A percentile compares a stretch with the other conserved stretches of the same genome.
Evolutionary conservation across 2,113 vertebrate genomes (phyloP).

Genomic region (Phodopus roborovskii): DNA sequence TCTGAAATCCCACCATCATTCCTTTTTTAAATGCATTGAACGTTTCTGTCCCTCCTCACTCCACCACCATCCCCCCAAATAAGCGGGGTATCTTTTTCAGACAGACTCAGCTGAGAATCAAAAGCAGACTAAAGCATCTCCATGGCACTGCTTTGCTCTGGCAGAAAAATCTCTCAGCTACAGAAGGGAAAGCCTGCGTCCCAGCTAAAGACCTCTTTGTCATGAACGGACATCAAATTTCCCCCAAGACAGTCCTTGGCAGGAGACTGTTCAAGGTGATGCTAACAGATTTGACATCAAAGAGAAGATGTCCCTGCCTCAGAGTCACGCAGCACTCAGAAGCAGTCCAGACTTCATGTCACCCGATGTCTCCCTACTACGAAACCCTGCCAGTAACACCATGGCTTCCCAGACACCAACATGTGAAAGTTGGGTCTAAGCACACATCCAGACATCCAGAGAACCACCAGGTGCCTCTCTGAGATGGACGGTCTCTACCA

Average conservation of each 20-base stretch:
- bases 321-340: background rate
- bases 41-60: background rate
- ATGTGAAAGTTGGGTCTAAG: background rate
- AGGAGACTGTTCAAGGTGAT: background rate
- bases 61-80: background rate
- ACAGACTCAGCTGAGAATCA: constrained; percentile 1
- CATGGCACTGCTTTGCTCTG: constrained; percentile 18
- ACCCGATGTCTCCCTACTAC: background rate
- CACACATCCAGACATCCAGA: background rate
- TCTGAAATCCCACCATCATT: constrained; percentile 48
- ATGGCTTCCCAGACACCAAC: background rate
- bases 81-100: background rate
- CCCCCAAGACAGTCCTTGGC: constrained; percentile 22
- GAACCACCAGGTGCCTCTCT: background rate
- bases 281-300: background rate
- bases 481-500: background rate
- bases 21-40: background rate
- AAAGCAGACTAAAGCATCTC: constrained; percentile 47
- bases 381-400: background rate
- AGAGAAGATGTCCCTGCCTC: background rate
- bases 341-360: background rate
- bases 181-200: background rate
- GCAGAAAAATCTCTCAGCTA: constrained; percentile 60
- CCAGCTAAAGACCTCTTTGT: constrained; percentile 49
- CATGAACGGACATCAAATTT: constrained; percentile 39